phyloP scores from a whole-genome alignment of 2,888 invertebrate species.

The Hirtodrosophila duncani region DNA sequence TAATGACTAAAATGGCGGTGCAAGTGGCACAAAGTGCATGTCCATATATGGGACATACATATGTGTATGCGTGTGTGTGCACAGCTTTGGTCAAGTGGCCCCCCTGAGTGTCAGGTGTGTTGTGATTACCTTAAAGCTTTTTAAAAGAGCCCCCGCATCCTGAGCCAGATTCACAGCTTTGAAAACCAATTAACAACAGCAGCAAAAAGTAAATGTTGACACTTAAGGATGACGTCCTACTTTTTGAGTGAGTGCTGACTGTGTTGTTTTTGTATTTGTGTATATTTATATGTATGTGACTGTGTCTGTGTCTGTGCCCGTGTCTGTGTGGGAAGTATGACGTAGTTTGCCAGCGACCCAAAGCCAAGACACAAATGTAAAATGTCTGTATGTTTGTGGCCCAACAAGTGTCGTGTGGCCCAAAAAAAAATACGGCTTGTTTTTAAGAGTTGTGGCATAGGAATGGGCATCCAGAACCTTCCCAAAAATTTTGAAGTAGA shows the following conservation, averaged over 20 bases:
- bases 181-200: conserved; percentile 7
- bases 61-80: conserved; percentile 3
- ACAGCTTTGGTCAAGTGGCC: conserved; percentile 28
- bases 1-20: no score
- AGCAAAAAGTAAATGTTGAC: conserved; percentile 44
- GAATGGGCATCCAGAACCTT: no score
- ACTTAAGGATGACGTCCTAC: conserved; percentile 61
- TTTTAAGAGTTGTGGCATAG: no score
- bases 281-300: not conserved
- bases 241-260: conserved; percentile 37
- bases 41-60: not conserved
- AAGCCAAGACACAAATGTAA: conserved; percentile 9
- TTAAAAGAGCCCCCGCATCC: no score
- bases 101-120: no score
- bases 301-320: no score
- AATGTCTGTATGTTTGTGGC: not conserved
- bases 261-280: conserved; percentile 1
- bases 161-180: conserved; percentile 27
- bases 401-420: conserved; percentile 56
- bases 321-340: conserved; percentile 38
- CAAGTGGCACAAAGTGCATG: no score
- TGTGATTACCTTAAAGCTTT: conserved; percentile 20
- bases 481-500: no score
- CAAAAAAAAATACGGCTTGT: conserved; percentile 22
- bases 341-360: conserved; percentile 41